Percentiles rank a stretch among this genome's conserved stretches.
phyloP scores from a whole-genome alignment of 64 coral and sea anemone genomes.

The Dendrophyllia cribrosa region DNA sequence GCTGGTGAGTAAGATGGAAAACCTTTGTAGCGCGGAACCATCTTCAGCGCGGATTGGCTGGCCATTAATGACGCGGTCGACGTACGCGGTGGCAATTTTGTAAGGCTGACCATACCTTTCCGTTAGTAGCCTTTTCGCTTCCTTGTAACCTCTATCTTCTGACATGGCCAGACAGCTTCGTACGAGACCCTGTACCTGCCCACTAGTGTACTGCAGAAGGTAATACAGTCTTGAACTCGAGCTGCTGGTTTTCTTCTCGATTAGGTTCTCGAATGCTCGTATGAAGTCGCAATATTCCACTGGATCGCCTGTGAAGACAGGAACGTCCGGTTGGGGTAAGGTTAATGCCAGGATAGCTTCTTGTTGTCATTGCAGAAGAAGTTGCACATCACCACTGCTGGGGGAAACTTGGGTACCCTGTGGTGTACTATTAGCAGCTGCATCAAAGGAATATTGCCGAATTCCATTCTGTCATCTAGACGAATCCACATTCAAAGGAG shows the following conservation, averaged over 20 bases:
- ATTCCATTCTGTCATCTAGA: too few species aligned
- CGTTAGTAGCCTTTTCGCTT: slow-evolving; percentile 33
- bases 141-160: slow-evolving; percentile 19
- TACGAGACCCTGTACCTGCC: slow-evolving; percentile 20
- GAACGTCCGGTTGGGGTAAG: slow-evolving; percentile 33
- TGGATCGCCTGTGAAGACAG: slow-evolving; percentile 17
- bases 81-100: slow-evolving; percentile 27
- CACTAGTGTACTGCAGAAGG: slow-evolving; percentile 41
- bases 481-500: too few species aligned
- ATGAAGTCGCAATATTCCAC: slow-evolving; percentile 49
- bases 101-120: slow-evolving; percentile 55
- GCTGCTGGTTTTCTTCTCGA: slow-evolving; percentile 15
- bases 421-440: neutral
- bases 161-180: slow-evolving; percentile 26
- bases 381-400: neutral
- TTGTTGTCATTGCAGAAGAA: slow-evolving; percentile 17
- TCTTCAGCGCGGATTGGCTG: slow-evolving; percentile 40
- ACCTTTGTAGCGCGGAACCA: slow-evolving; percentile 28
- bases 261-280: slow-evolving; percentile 36
- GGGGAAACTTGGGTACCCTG: neutral
- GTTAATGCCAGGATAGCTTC: slow-evolving; percentile 57
- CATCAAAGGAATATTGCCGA: too few species aligned
- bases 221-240: slow-evolving; percentile 38
- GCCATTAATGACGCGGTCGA: slow-evolving; percentile 18
- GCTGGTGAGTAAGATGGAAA: slow-evolving; percentile 62